phyloP scores from a whole-genome alignment of 2,113 vertebrate species.

The Nycticryphes semicollaris region DNA sequence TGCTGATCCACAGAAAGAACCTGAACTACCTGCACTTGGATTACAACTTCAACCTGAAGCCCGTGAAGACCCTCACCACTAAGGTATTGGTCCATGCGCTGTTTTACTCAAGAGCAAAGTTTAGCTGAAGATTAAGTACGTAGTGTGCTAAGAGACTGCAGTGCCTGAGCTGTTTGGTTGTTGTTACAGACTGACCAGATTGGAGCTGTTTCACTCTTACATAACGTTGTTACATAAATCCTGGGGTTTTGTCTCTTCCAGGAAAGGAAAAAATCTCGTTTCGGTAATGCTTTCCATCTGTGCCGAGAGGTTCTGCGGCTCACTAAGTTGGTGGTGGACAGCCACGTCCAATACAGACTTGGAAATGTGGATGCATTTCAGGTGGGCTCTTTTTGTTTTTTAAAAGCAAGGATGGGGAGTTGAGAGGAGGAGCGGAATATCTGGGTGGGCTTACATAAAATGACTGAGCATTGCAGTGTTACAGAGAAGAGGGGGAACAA shows the following conservation, averaged over 20 bases:
- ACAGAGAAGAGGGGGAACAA: accelerated
- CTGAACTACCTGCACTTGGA: slow-evolving; percentile 98
- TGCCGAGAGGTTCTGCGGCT: slow-evolving; percentile 94
- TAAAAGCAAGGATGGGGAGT: neutral
- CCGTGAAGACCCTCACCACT: slow-evolving; percentile 97
- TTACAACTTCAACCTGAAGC: slow-evolving; percentile 99
- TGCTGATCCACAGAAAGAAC: slow-evolving; percentile 98
- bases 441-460: neutral
- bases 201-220: neutral
- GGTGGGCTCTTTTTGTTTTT: slow-evolving; percentile 67
- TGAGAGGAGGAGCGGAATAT: neutral
- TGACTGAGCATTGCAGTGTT: neutral
- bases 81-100: slow-evolving; percentile 77
- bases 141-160: neutral
- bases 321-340: slow-evolving; percentile 97
- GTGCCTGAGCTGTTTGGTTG: neutral
- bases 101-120: neutral
- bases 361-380: slow-evolving; percentile 98
- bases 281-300: slow-evolving; percentile 97
- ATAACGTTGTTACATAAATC: neutral
- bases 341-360: slow-evolving; percentile 96
- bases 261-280: slow-evolving; percentile 97
- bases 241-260: slow-evolving; percentile 27
- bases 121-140: neutral
- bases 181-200: neutral